phyloP scores from a whole-genome alignment of 2,113 vertebrate genomes.

The Anolis sagrei region DNA sequence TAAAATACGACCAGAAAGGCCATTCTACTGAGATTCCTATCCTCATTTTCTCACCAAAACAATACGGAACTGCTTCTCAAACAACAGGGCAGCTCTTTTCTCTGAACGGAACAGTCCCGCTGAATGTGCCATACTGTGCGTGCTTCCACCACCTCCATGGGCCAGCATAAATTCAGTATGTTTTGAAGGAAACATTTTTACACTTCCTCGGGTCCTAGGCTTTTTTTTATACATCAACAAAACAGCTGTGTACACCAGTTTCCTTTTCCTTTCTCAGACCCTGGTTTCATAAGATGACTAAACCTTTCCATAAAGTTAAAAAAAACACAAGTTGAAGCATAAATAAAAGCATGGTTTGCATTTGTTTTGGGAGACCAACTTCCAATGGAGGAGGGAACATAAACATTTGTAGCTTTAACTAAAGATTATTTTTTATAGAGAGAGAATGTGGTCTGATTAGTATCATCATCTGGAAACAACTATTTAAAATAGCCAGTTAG shows the following conservation, averaged over 20 bases:
- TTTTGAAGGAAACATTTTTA: conserved; percentile 30
- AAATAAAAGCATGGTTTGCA: not conserved
- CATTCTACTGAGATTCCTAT: conserved; percentile 26
- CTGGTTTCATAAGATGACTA: not conserved
- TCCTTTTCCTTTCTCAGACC: conserved; percentile 7
- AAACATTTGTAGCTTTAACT: not conserved
- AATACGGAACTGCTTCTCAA: conserved; percentile 12
- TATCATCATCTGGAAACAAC: not conserved
- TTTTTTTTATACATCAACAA: conserved; percentile 19
- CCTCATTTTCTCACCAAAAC: conserved; percentile 37
- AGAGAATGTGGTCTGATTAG: not conserved
- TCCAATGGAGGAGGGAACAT: not conserved
- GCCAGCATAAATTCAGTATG: not conserved
- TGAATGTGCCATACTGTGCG: not conserved
- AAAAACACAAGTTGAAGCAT: not conserved
- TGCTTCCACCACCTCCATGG: not conserved
- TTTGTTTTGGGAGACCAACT: not conserved
- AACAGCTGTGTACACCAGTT: conserved; percentile 7
- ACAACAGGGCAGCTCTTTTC: conserved; percentile 9
- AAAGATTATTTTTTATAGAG: not conserved
- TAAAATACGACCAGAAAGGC: conserved; percentile 36
- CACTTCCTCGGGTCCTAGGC: conserved; percentile 12
- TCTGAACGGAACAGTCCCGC: not conserved
- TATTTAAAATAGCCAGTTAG: not conserved
- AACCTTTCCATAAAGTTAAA: conserved; percentile 4